Base-by-base conservation (phyloP, 23 tunicate genomes). In the Ascidia mentula region DNA sequence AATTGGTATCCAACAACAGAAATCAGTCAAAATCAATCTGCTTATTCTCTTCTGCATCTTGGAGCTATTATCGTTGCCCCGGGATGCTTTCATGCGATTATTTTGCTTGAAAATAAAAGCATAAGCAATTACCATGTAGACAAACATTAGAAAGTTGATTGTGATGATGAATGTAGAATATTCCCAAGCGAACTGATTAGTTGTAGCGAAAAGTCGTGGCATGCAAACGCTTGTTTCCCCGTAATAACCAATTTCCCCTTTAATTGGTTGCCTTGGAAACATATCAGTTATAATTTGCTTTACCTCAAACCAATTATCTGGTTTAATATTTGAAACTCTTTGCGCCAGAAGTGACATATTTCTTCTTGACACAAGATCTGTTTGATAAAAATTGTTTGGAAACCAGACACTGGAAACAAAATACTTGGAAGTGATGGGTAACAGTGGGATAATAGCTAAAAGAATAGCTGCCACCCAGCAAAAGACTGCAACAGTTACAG, bases 341-440 rank as follows among this genome's bases (percentile, higher is more conserved):
- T 71, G 12, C 18, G 74, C 74, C 31, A 71, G 74, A 33, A 33
- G 39, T 34, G 39, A 33, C 38, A 71, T 34, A 22, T 71, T 71
- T 34, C 30, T 36, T 18, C 39, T 7, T 22, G 74, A 36, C 31
- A 71, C 74, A 33, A 34, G 18, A 6, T 71, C 39, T 20, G 31
- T 71, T 34, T n/a, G 36, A 36, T 30, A 71, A 36, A 71, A 7
- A 36, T 71, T 34, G 74, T 71, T 71, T 71, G 74, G 74, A 36
- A 71, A 71, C 74, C 74, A 71, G 18, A 71, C 39, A 33, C 18
- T 31, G 32, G 38, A 30, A 30, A 31, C 30, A 36, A 71, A 71
- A 36, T 71, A 71, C 18, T 34, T 36, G 4, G 74, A 34, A 34
- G 38, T 71, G 13, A 53, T 1, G 2, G 18, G 18, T 12, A 71